Conservation (phyloP, 2,888 invertebrate genomes). For the Oegoconia quadripuncta region DNA sequence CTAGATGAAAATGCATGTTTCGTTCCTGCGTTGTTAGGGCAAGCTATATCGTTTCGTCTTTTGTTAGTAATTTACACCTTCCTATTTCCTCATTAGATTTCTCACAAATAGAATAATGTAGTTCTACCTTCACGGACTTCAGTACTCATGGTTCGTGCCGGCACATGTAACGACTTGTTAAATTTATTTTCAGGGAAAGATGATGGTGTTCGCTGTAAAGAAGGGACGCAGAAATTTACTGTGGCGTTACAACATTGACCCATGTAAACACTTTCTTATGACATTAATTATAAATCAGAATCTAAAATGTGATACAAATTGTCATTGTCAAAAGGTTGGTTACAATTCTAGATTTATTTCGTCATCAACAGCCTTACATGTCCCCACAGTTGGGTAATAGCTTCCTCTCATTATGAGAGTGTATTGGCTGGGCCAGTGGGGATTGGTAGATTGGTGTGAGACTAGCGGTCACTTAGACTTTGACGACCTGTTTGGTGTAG, state of each 20-base stretch:
- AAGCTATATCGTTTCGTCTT: too few species aligned
- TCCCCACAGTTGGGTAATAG: background rate
- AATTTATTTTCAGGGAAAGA: background rate
- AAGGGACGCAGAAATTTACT: background rate
- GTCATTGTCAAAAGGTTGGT: background rate
- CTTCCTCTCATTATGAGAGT: background rate
- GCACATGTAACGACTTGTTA: background rate
- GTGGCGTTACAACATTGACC: background rate
- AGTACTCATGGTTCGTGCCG: background rate
- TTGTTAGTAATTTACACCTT: too few species aligned
- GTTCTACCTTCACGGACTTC: background rate
- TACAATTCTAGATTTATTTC: background rate
- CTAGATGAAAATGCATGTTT: background rate
- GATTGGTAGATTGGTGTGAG: too few species aligned
- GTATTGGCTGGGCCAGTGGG: background rate
- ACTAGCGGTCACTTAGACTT: too few species aligned
- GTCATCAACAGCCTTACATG: too few species aligned
- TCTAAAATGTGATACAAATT: background rate
- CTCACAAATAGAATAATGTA: background rate
- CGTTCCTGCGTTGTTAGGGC: too few species aligned
- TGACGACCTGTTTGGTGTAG: too few species aligned
- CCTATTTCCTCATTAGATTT: too few species aligned
- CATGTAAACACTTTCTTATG: background rate
- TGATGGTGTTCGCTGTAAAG: background rate
- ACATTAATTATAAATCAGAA: background rate